Percentiles rank a stretch among this genome's conserved stretches.
These are phyloP conservation scores for Myocastor coypus DNA, from an alignment of 2,113 vertebrate genomes.

Conservation along the genomic window DNA sequence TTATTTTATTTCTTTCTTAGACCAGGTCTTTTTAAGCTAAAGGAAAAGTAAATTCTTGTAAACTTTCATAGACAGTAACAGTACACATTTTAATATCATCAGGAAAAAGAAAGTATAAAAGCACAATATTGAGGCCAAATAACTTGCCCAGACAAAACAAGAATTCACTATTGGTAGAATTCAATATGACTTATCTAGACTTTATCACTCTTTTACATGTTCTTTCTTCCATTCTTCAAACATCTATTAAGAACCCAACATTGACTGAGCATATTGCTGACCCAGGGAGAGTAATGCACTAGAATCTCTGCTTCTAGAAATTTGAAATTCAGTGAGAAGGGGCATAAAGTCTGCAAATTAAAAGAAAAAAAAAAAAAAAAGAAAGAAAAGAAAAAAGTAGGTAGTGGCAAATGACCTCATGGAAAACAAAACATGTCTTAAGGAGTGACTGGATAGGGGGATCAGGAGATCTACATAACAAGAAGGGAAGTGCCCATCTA, in stretches of 20 bases:
- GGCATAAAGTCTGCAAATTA: neutral
- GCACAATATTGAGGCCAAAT: conserved; percentile 19
- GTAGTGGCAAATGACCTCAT: neutral
- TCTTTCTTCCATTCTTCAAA: neutral
- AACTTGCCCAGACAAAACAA: conserved; percentile 19
- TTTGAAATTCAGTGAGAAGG: neutral
- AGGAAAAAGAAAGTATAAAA: neutral
- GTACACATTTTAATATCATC: neutral
- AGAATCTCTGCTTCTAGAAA: neutral
- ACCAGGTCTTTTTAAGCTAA: neutral
- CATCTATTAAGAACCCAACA: neutral
- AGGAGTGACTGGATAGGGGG: neutral
- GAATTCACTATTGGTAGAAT: neutral
- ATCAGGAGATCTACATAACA: neutral
- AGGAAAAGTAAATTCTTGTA: neutral
- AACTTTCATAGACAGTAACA: neutral
- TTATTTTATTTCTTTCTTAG: conserved; percentile 47
- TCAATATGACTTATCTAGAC: neutral
- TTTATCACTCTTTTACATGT: neutral
- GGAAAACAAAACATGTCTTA: conserved; percentile 31
- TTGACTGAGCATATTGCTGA: neutral
- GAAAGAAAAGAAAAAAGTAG: neutral
- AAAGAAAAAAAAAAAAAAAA: neutral
- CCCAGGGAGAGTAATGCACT: neutral
- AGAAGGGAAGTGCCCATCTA: neutral